phyloP scores from a whole-genome alignment of 2,797 vertebrate species.

The Peromyscus attwateri region DNA sequence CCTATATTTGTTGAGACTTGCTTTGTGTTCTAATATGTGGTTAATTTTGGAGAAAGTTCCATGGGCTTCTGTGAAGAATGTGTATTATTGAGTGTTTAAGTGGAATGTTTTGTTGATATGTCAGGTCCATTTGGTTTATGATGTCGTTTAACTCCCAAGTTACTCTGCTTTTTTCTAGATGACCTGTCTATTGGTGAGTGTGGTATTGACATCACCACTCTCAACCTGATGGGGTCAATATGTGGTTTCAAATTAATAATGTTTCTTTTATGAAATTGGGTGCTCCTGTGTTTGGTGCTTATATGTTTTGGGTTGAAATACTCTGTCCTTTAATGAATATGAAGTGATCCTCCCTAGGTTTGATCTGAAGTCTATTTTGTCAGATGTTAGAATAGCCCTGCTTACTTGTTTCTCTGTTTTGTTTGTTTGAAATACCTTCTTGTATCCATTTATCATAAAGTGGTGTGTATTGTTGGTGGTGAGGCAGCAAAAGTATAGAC shows the following conservation, averaged over 20 bases:
- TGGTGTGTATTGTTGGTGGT: not conserved
- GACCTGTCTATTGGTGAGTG: not conserved
- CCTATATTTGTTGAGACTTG: not conserved
- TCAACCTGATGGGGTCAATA: not conserved
- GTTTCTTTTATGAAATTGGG: not conserved
- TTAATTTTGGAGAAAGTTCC: not conserved
- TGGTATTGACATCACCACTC: not conserved
- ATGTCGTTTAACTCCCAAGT: not conserved
- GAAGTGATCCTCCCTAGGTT: not conserved
- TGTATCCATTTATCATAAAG: not conserved
- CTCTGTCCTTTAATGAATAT: not conserved
- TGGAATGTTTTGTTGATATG: not conserved
- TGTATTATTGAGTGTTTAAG: not conserved
- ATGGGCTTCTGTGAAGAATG: not conserved
- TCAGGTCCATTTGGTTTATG: not conserved
- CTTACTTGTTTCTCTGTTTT: not conserved
- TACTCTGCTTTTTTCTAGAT: not conserved
- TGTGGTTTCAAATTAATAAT: not conserved
- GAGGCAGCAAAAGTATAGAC: not conserved
- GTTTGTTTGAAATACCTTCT: not conserved
- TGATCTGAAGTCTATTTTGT: not conserved
- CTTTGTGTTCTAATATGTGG: not conserved
- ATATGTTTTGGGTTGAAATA: not conserved
- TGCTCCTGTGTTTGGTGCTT: not conserved
- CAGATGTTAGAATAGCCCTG: not conserved